Evolutionary conservation across 2,797 vertebrate species (phyloP).

Genomic region (Kryptopterus vitreolus): DNA sequence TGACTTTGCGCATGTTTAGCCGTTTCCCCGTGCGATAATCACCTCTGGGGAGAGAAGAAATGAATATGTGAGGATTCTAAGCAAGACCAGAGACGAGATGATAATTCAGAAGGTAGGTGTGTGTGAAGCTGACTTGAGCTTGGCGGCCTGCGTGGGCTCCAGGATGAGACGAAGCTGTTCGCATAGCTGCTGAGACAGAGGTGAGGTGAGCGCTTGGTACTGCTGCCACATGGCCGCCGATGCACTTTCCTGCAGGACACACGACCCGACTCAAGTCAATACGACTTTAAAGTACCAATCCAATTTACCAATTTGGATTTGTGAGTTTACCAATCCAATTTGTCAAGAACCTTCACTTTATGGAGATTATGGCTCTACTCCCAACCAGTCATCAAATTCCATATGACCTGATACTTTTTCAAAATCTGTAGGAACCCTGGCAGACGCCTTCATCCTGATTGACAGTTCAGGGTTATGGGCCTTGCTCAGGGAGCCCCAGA

Average conservation of each 20-base stretch:
- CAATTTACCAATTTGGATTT: too few species aligned
- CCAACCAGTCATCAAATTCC: too few species aligned
- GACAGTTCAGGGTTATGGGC: too few species aligned
- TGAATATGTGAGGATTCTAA: background rate
- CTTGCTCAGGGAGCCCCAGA: too few species aligned
- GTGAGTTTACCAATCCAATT: too few species aligned
- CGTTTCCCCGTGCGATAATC: slow-evolving; percentile 96
- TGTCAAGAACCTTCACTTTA: too few species aligned
- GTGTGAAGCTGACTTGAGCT: slow-evolving; percentile 82
- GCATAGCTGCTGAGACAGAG: slow-evolving; percentile 93
- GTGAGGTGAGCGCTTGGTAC: slow-evolving; percentile 85
- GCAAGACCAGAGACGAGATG: background rate
- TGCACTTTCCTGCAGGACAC: slow-evolving; percentile 76
- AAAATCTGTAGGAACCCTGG: too few species aligned
- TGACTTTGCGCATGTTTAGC: slow-evolving; percentile 97
- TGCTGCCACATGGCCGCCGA: slow-evolving; percentile 91
- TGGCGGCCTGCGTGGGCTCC: slow-evolving; percentile 93
- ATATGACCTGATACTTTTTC: too few species aligned
- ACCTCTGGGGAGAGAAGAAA: slow-evolving; percentile 72
- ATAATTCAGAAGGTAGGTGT: background rate
- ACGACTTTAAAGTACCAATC: too few species aligned
- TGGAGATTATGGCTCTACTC: too few species aligned
- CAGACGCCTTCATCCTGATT: too few species aligned
- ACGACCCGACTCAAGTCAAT: background rate
- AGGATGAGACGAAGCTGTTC: slow-evolving; percentile 94